Conservation (phyloP, 1,140 invertebrate species). For the Bombus superbus region DNA sequence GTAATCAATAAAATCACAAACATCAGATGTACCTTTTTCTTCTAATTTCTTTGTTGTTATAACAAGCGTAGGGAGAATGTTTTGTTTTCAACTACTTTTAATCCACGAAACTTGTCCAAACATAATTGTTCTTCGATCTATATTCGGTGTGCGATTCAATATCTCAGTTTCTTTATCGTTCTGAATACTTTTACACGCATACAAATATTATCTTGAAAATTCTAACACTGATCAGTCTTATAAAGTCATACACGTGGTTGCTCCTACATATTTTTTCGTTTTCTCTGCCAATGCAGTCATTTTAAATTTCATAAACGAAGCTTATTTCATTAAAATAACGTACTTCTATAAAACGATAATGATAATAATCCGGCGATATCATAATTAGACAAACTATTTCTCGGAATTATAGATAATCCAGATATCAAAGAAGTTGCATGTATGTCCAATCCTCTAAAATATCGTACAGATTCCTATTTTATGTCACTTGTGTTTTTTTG, state of each 20-base stretch:
- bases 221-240: constrained; percentile 50
- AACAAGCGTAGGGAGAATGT: background rate
- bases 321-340: background rate
- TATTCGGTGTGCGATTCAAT: background rate
- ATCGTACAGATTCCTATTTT: constrained; percentile 55
- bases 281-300: background rate
- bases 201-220: constrained; percentile 25
- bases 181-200: background rate
- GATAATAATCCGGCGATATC: background rate
- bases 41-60: background rate
- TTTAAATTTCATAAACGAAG: constrained; percentile 7
- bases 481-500: constrained; percentile 72
- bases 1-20: constrained; percentile 65
- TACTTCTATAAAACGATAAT: background rate
- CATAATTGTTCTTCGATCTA: background rate
- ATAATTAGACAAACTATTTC: background rate
- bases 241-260: constrained; percentile 11
- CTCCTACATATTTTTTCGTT: background rate
- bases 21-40: background rate
- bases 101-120: background rate
- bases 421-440: constrained; percentile 1
- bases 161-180: background rate
- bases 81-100: background rate
- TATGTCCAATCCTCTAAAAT: background rate
- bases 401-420: constrained; percentile 1